Evolutionary conservation across 2,113 vertebrate species (phyloP).

Genomic region (Ophiodon elongatus): DNA sequence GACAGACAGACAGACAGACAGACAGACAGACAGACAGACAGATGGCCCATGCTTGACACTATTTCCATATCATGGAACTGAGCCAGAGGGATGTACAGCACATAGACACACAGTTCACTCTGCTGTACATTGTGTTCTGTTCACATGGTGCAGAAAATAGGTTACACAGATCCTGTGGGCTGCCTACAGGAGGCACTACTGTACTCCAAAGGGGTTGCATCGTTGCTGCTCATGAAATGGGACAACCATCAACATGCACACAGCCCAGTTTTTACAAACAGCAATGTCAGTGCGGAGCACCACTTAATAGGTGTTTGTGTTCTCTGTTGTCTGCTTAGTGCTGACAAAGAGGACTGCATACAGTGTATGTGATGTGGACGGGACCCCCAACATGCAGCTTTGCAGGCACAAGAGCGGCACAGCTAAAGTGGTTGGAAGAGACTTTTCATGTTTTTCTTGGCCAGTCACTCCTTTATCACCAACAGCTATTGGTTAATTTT

Average conservation of each 20-base stretch:
- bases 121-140: constrained; percentile 44
- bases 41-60: not conserved
- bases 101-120: not conserved
- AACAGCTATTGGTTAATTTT: not conserved
- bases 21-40: not conserved
- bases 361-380: not conserved
- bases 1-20: not conserved
- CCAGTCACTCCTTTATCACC: not conserved
- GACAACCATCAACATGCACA: constrained; percentile 22
- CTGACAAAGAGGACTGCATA: not conserved
- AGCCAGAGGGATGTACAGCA: constrained; percentile 7
- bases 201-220: constrained; percentile 31
- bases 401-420: not conserved
- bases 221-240: constrained; percentile 32
- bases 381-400: not conserved
- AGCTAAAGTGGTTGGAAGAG: not conserved
- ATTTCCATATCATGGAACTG: not conserved
- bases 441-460: not conserved
- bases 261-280: not conserved
- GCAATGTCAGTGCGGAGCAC: not conserved
- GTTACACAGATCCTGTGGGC: not conserved
- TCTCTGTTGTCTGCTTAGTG: not conserved
- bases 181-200: constrained; percentile 60
- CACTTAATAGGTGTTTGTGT: not conserved
- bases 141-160: not conserved